Conservation (phyloP, 1,140 invertebrate species). For the Druon quercuslanigerum region DNA sequence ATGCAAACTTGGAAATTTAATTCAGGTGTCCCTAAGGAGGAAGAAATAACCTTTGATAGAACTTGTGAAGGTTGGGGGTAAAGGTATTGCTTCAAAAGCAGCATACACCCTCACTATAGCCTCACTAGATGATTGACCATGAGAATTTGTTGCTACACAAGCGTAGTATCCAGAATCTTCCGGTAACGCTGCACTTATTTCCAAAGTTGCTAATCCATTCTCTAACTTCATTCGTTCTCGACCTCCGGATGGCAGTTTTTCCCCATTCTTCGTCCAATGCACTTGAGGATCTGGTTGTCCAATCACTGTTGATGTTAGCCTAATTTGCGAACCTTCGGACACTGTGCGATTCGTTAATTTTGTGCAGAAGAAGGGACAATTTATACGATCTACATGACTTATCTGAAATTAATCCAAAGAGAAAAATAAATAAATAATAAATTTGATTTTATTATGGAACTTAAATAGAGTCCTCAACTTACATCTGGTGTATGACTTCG, state of each 20-base stretch:
- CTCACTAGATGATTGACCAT: constrained; percentile 82
- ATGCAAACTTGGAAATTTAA: not conserved
- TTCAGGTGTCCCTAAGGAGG: not conserved
- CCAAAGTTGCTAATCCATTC: constrained; percentile 85
- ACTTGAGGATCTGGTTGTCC: constrained; percentile 87
- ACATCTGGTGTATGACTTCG: constrained; percentile 42
- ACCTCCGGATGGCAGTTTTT: constrained; percentile 74
- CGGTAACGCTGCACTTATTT: constrained; percentile 81
- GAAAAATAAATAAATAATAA: not conserved
- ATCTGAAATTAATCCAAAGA: constrained; percentile 42
- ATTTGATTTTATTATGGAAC: not conserved
- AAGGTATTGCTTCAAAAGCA: constrained; percentile 81
- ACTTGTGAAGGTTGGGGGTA: constrained; percentile 83
- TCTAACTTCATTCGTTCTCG: constrained; percentile 78
- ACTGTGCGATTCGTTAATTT: constrained; percentile 86
- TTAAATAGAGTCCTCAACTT: not conserved
- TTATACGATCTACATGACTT: constrained; percentile 70
- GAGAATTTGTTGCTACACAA: constrained; percentile 84
- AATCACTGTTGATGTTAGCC: constrained; percentile 89
- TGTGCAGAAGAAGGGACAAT: constrained; percentile 89
- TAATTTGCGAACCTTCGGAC: constrained; percentile 83
- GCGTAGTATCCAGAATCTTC: constrained; percentile 85
- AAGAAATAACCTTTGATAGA: constrained; percentile 78
- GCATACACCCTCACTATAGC: constrained; percentile 84
- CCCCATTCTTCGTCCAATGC: constrained; percentile 89